These are phyloP conservation scores for Triplophysa bombifrons DNA, from an alignment of 2,797 vertebrate species.

Conservation along the genomic window DNA sequence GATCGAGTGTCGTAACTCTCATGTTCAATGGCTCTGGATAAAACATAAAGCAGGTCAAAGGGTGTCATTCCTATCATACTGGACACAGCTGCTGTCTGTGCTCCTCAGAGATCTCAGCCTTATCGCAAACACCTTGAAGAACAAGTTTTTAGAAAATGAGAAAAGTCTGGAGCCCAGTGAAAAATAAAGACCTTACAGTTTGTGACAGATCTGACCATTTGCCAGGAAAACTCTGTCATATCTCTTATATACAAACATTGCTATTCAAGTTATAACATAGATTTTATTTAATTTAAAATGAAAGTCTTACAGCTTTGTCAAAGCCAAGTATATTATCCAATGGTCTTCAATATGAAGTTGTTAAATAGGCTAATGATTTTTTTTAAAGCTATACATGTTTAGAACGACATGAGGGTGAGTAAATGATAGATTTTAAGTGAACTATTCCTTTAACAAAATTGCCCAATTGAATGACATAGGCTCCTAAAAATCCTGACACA, in stretches of 20 bases:
- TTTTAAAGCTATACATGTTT: not conserved
- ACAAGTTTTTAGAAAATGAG: not conserved
- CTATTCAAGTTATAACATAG: no score
- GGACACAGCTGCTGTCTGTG: constrained; percentile 44
- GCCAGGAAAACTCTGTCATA: no score
- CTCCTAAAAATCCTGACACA: constrained; percentile 47
- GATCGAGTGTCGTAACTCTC: no score
- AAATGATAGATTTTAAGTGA: not conserved
- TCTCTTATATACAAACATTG: no score
- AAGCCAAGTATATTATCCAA: no score
- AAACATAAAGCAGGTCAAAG: constrained; percentile 47
- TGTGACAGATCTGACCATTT: not conserved
- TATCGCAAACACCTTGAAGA: constrained; percentile 39
- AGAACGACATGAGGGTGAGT: not conserved
- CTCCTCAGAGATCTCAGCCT: constrained; percentile 34
- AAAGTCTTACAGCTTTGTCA: no score
- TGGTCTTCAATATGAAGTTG: no score
- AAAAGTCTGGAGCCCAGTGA: not conserved
- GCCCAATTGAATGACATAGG: constrained; percentile 38
- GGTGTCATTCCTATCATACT: constrained; percentile 49
- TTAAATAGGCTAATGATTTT: no score
- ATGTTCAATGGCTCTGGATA: not conserved
- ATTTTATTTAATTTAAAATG: no score
- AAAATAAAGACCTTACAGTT: not conserved
- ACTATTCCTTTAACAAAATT: constrained; percentile 50